phyloP scores from a whole-genome alignment of 2,113 vertebrate species.

The Uria lomvia region DNA sequence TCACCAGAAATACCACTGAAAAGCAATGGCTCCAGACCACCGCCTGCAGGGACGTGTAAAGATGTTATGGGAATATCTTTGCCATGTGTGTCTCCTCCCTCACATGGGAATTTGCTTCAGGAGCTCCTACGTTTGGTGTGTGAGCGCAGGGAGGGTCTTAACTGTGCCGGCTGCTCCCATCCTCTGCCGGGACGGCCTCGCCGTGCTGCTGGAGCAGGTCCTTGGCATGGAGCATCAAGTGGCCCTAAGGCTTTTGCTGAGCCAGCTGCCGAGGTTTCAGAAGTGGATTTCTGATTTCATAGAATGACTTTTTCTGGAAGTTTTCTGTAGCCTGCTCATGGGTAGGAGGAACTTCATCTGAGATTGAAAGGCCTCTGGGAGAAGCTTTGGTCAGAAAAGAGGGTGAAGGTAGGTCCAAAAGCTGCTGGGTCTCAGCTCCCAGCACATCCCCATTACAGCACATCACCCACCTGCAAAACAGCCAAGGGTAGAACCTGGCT shows the following conservation, averaged over 20 bases:
- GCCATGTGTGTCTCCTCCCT: not conserved
- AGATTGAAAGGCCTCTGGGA: not conserved
- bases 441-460: not conserved
- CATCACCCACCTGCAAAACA: not conserved
- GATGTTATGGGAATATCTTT: not conserved
- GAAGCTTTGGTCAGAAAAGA: not conserved
- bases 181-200: accelerated
- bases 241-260: not conserved
- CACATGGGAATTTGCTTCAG: not conserved
- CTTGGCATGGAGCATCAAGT: accelerated
- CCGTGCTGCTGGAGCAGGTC: not conserved
- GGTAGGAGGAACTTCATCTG: not conserved
- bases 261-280: not conserved
- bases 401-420: not conserved
- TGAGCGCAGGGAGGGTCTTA: not conserved
- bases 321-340: not conserved
- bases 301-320: not conserved
- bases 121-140: not conserved
- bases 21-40: not conserved
- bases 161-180: not conserved
- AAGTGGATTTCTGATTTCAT: not conserved
- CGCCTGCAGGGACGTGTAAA: accelerated
- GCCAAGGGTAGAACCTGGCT: not conserved
- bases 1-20: accelerated
- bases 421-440: not conserved